Evolutionary conservation across 2,888 invertebrate genomes (phyloP).

Genomic region (Anarsia innoxiella): DNA sequence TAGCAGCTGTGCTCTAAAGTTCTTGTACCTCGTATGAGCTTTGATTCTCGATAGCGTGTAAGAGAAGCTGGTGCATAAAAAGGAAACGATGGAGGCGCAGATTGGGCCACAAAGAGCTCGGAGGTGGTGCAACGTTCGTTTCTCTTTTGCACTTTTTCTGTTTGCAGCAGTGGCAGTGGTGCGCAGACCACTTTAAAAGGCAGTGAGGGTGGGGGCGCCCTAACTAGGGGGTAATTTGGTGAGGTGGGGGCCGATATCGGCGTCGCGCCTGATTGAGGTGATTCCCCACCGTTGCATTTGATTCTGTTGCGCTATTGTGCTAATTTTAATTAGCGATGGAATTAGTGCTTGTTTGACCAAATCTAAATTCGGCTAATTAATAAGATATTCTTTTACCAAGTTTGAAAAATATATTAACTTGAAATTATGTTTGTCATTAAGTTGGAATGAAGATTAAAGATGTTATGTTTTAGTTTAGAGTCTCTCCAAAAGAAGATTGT

Average conservation of each 20-base stretch:
- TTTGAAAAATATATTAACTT: no score
- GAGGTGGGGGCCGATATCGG: slow-evolving; percentile 71
- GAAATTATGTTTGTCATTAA: no score
- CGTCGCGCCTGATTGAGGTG: slow-evolving; percentile 72
- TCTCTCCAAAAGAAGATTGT: no score
- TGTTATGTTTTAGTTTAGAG: no score
- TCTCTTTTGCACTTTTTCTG: slow-evolving; percentile 70
- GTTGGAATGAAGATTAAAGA: no score
- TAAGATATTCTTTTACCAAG: no score
- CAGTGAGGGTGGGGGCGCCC: slow-evolving; percentile 62
- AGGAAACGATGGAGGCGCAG: slow-evolving; percentile 67
- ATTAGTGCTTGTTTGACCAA: no score
- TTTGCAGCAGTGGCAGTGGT: slow-evolving; percentile 68
- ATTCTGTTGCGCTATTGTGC: slow-evolving; percentile 48
- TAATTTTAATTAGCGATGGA: slow-evolving; percentile 48
- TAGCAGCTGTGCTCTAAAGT: slow-evolving; percentile 64
- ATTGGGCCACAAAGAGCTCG: slow-evolving; percentile 74
- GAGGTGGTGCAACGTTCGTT: slow-evolving; percentile 66
- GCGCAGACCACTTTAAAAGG: slow-evolving; percentile 75
- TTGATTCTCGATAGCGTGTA: slow-evolving; percentile 71
- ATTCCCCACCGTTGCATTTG: slow-evolving; percentile 62
- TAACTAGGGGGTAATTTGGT: slow-evolving; percentile 74
- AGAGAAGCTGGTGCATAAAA: slow-evolving; percentile 66
- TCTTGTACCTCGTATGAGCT: slow-evolving; percentile 51
- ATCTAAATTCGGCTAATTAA: no score